A percentile compares a stretch with the other conserved stretches of the same genome.
These are phyloP conservation scores for Azemiops feae DNA, from an alignment of 2,113 vertebrate genomes.

Conservation along the genomic window DNA sequence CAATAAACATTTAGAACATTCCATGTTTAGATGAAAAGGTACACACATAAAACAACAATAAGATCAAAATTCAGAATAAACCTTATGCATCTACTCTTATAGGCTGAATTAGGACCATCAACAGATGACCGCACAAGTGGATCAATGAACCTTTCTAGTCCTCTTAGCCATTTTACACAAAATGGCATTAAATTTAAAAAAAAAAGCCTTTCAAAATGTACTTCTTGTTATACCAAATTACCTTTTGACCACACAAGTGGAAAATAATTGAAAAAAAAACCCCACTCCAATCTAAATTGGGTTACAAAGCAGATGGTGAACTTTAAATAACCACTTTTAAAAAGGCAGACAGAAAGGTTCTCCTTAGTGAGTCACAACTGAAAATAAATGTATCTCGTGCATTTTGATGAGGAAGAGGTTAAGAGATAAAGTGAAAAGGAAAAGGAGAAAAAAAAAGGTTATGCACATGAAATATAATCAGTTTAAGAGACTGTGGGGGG, in stretches of 20 bases:
- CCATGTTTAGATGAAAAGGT: not conserved
- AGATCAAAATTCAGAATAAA: not conserved
- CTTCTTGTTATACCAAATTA: constrained; percentile 72
- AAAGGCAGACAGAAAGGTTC: constrained; percentile 58
- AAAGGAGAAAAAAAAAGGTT: not conserved
- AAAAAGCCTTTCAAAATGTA: constrained; percentile 49
- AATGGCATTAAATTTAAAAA: constrained; percentile 72
- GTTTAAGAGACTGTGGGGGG: not conserved
- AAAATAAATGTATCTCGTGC: constrained; percentile 3
- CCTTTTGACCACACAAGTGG: constrained; percentile 79
- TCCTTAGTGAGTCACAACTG: constrained; percentile 57
- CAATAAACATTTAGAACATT: not conserved
- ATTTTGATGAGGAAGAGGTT: not conserved
- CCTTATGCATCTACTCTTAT: not conserved
- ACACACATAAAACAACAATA: not conserved
- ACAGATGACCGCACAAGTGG: constrained; percentile 77
- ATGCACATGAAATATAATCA: not conserved
- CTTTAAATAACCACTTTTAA: constrained; percentile 27
- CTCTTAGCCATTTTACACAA: constrained; percentile 61
- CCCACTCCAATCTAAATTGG: constrained; percentile 51
- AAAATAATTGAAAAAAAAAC: constrained; percentile 73
- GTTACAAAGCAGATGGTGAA: constrained; percentile 70
- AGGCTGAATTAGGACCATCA: constrained; percentile 62
- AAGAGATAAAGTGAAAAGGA: not conserved
- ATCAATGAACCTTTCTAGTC: constrained; percentile 57